phyloP scores from a whole-genome alignment of 2,888 invertebrate species.

The Chrysolina oricalcia region DNA sequence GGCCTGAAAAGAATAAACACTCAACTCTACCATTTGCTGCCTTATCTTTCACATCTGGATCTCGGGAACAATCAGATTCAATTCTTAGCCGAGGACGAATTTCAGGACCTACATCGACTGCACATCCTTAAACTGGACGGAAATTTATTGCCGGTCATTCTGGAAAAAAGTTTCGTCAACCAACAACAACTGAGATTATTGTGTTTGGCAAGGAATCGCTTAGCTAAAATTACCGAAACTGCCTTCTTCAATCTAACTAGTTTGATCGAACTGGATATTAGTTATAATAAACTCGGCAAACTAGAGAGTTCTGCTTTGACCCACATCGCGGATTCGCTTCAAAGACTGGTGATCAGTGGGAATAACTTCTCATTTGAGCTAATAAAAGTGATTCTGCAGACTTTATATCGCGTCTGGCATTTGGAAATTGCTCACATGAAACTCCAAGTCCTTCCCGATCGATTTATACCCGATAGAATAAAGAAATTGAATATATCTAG shows the following conservation, averaged over 20 bases:
- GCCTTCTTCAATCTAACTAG: conserved; percentile 83
- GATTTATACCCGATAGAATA: conserved; percentile 77
- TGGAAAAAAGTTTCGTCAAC: conserved; percentile 81
- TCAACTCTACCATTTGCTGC: conserved; percentile 84
- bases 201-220: conserved; percentile 81
- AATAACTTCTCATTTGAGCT: conserved; percentile 79
- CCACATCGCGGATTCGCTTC: conserved; percentile 77
- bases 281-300: conserved; percentile 83
- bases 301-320: conserved; percentile 78
- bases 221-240: conserved; percentile 82
- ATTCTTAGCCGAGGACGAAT: conserved; percentile 83
- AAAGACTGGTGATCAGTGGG: conserved; percentile 81
- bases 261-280: conserved; percentile 81
- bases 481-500: conserved; percentile 82
- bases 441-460: conserved; percentile 74
- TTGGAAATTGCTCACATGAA: conserved; percentile 78
- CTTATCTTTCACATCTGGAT: conserved; percentile 83
- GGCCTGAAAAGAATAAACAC: conserved; percentile 83
- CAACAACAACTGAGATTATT: conserved; percentile 71
- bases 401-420: conserved; percentile 75
- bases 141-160: conserved; percentile 84
- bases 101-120: conserved; percentile 79
- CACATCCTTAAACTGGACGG: conserved; percentile 81
- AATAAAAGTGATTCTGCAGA: conserved; percentile 76
- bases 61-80: conserved; percentile 86